phyloP scores from a whole-genome alignment of 2,113 vertebrate genomes.

The Dicentrarchus labrax region DNA sequence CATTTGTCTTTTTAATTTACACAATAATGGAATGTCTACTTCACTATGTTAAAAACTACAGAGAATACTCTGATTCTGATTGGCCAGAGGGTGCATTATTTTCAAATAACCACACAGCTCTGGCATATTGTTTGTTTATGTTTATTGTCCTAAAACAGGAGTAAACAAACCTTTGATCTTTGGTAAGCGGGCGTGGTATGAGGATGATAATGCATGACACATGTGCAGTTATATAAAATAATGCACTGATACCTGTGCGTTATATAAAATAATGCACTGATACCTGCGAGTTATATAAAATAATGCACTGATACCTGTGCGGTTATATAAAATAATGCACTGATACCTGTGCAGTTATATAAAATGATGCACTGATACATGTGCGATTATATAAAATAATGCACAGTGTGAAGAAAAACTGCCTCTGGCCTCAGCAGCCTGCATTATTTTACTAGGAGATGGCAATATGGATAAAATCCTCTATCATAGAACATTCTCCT shows the following conservation, averaged over 20 bases:
- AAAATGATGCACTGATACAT: too few relatives aligned
- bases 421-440: too few relatives aligned
- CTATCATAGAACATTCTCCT: too few relatives aligned
- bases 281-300: too few relatives aligned
- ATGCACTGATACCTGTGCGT: too few relatives aligned
- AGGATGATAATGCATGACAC: background rate
- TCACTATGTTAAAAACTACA: background rate
- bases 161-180: background rate
- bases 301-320: too few relatives aligned
- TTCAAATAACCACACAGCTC: background rate
- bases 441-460: too few relatives aligned
- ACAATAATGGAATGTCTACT: slow-evolving; percentile 16
- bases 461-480: too few relatives aligned
- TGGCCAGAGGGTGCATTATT: slow-evolving; percentile 10
- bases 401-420: background rate
- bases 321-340: too few relatives aligned
- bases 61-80: slow-evolving; percentile 17
- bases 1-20: slow-evolving; percentile 2
- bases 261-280: too few relatives aligned
- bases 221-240: background rate
- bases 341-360: too few relatives aligned
- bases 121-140: rapidly evolving
- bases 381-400: too few relatives aligned
- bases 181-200: background rate
- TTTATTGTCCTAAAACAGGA: background rate